Evolutionary conservation across 2,888 invertebrate species (phyloP), one percentile per base, ranked within the genome.

Genomic region (Lasioglossum vierecki): DNA sequence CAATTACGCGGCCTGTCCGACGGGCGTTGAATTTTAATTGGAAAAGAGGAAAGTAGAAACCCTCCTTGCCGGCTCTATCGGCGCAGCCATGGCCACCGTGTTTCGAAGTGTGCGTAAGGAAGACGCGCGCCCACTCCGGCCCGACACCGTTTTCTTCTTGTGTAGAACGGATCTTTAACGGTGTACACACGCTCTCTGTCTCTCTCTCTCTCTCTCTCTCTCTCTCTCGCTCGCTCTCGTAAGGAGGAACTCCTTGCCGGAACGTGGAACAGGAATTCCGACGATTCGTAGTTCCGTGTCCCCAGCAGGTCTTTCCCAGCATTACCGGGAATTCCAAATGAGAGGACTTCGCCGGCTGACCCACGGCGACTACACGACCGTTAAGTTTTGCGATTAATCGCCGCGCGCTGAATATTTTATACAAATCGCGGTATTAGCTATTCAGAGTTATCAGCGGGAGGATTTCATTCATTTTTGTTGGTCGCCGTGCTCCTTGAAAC

Each of bases 11-110:
- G 91, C 88, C 92, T 91, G 92, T 93, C 93, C 92, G 92, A 91
- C 92, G 92, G 91, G 91, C 92, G 94, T 93, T 94, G 95, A 95
- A 94, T 95, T 94, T 95, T 94, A 95, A 95, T 94, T 94, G 94
- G 92, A 92, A 92, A 91, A 91, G 92, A 93, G 93, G 91, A 90
- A 88, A 92, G 91, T 87, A 89, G 90, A 88, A 83, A 86, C 86
- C 90, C 87, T 87, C 86, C 85, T 85, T 89, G 88, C 86, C 88
- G 85, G 83, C 85, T 84, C 76, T 76, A 79, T 81, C 44, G 63
- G 72, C 60, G 46, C 26, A 13, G 35, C 46, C 35, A 46, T 60
- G 35, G 44, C 30, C 13, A 26, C 53, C 26, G 84, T 66, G 77
- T 72, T 49, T 30, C 30, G 18, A 15, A 35, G 30, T 18, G 30